Evolutionary conservation across 2,888 invertebrate genomes (phyloP).

Genomic region (Tridacna crocea): DNA sequence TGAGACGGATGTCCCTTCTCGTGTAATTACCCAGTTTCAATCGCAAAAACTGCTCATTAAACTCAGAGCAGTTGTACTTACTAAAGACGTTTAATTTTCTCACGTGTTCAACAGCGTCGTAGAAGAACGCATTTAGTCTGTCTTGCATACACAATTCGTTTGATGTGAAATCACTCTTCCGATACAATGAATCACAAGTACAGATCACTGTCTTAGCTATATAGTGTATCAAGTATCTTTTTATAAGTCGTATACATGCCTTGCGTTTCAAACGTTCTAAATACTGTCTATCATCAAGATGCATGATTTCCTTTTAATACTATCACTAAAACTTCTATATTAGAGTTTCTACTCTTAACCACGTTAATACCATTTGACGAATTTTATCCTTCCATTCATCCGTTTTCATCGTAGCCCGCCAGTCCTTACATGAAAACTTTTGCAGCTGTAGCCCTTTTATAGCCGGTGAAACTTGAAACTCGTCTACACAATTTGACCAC

Average conservation of each 20-base stretch:
- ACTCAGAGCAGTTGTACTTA: not conserved
- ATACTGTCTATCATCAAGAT: not conserved
- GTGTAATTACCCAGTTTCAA: not conserved
- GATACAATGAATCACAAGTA: not conserved
- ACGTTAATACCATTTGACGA: not conserved
- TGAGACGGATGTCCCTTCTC: not conserved
- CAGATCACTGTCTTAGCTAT: constrained; percentile 1
- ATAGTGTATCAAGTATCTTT: not conserved
- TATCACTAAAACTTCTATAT: not conserved
- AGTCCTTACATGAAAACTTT: not conserved
- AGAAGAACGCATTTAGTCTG: not conserved
- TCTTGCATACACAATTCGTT: not conserved
- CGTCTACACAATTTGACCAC: not conserved
- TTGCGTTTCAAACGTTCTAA: not conserved
- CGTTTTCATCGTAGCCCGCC: constrained; percentile 8
- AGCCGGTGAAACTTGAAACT: not conserved
- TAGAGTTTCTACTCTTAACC: not conserved
- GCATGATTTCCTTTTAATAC: not conserved
- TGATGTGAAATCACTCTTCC: not conserved
- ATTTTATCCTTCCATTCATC: not conserved
- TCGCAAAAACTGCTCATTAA: not conserved
- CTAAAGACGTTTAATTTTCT: not conserved
- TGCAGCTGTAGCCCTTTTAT: not conserved
- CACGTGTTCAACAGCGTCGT: not conserved
- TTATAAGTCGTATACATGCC: not conserved